phyloP scores from a whole-genome alignment of 1,140 invertebrate species.

The Calephelis nemesis region DNA sequence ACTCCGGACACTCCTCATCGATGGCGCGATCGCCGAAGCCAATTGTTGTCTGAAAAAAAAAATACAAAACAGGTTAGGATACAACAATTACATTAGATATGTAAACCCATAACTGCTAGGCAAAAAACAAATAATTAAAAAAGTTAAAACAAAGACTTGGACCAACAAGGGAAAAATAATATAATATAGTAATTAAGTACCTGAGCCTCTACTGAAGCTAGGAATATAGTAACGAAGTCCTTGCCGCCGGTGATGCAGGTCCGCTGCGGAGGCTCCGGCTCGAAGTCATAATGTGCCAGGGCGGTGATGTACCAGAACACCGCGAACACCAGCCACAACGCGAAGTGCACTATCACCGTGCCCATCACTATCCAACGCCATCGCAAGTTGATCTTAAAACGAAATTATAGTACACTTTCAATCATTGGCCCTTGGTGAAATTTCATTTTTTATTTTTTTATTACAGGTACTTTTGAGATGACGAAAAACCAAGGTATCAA shows the following conservation, averaged over 20 bases:
- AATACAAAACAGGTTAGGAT: neutral
- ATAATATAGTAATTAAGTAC: slow-evolving; percentile 33
- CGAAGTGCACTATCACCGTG: slow-evolving; percentile 63
- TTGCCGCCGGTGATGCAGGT: slow-evolving; percentile 64
- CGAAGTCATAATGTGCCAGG: slow-evolving; percentile 70
- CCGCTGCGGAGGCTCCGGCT: slow-evolving; percentile 57
- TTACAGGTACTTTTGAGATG: no score
- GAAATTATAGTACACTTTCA: neutral
- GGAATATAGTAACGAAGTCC: slow-evolving; percentile 67
- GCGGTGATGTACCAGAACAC: slow-evolving; percentile 72
- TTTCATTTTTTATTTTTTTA: no score
- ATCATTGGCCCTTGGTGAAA: neutral
- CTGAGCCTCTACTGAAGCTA: slow-evolving; percentile 71
- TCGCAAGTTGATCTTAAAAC: slow-evolving; percentile 59
- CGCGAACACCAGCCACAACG: slow-evolving; percentile 68
- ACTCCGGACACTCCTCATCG: slow-evolving; percentile 71
- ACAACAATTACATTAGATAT: no score
- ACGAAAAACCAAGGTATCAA: no score
- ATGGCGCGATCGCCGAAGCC: slow-evolving; percentile 70
- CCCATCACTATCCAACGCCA: slow-evolving; percentile 73
- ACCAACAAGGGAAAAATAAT: no score
- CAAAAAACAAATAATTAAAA: no score
- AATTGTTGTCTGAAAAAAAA: slow-evolving; percentile 65
- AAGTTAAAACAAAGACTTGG: no score
- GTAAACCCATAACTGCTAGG: no score